Evolutionary conservation across 2,888 invertebrate genomes (phyloP).

Genomic region (Plagiodera versicolora): DNA sequence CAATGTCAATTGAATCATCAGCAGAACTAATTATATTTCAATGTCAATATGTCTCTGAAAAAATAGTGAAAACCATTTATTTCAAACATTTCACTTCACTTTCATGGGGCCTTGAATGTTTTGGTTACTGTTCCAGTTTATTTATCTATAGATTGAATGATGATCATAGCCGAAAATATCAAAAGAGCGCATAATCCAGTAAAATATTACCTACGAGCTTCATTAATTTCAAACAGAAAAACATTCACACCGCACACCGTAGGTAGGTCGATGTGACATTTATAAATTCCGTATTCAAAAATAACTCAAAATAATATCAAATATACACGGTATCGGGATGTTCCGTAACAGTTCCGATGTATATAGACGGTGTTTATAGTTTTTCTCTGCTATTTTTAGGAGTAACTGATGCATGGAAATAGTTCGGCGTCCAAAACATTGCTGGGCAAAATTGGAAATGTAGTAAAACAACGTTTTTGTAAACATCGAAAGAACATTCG

Average conservation of each 20-base stretch:
- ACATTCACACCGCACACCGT: conserved; percentile 15
- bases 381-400: conserved; percentile 12
- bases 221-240: conserved; percentile 9
- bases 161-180: conserved; percentile 9
- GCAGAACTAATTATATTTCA: too few relatives aligned
- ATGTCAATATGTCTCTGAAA: too few relatives aligned
- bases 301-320: conserved; percentile 42
- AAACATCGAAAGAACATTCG: too few relatives aligned
- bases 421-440: neutral
- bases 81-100: too few relatives aligned
- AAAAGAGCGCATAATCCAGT: conserved; percentile 6
- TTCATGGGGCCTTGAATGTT: neutral
- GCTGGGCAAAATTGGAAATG: neutral
- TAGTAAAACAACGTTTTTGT: too few relatives aligned
- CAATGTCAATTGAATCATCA: too few relatives aligned
- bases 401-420: neutral
- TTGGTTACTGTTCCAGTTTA: neutral
- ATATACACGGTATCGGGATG: conserved; percentile 42
- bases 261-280: conserved; percentile 36
- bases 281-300: conserved; percentile 37
- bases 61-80: too few relatives aligned
- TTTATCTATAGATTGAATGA: too few relatives aligned
- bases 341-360: conserved; percentile 39
- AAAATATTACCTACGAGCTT: conserved; percentile 7
- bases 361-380: conserved; percentile 15